Evolutionary conservation across 2,113 vertebrate species (phyloP).

Genomic region (Erinaceus europaeus): DNA sequence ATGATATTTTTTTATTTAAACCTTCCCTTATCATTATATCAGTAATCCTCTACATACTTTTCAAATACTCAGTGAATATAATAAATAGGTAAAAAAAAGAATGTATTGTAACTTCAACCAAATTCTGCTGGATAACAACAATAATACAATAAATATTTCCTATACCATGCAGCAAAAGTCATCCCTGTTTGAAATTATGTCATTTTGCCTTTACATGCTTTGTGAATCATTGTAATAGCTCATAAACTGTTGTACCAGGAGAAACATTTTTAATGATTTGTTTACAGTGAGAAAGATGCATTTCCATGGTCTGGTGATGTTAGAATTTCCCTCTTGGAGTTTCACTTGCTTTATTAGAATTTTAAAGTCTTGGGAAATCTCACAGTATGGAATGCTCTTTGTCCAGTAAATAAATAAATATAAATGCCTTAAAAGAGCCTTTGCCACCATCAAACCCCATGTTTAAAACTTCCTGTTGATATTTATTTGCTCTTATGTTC

Average conservation of each 20-base stretch:
- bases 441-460: neutral
- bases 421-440: too few species aligned
- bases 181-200: neutral
- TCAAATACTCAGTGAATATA: neutral
- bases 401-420: too few species aligned
- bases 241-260: neutral
- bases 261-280: neutral
- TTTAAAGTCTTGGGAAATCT: neutral
- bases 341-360: neutral
- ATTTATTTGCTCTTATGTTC: neutral
- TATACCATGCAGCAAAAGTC: neutral
- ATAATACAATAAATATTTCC: neutral
- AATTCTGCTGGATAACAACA: neutral
- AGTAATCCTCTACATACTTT: neutral
- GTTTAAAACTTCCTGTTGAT: neutral
- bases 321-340: neutral
- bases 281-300: neutral
- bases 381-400: neutral
- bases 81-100: neutral
- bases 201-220: neutral
- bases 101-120: neutral
- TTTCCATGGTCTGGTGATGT: neutral
- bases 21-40: neutral
- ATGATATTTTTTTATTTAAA: neutral
- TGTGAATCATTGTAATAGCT: neutral